These are phyloP conservation scores for Thaumetopoea pityocampa DNA, from an alignment of 1,140 invertebrate species.

Conservation along the genomic window DNA sequence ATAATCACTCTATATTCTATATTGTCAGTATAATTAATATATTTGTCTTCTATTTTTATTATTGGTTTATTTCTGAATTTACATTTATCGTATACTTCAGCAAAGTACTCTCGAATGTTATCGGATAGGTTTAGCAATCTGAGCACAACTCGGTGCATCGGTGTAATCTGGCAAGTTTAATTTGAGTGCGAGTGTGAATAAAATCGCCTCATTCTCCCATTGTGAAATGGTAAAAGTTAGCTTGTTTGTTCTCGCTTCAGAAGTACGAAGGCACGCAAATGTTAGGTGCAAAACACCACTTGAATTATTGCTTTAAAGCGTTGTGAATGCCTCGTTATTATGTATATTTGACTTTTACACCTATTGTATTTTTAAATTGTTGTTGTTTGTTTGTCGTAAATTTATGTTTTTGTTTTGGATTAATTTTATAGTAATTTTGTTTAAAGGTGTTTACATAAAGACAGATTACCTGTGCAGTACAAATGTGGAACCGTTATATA, in stretches of 20 bases:
- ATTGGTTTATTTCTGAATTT: no score
- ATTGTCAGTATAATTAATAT: no score
- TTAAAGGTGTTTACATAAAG: no score
- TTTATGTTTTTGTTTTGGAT: conserved; percentile 6
- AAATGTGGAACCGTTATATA: no score
- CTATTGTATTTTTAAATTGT: conserved; percentile 11
- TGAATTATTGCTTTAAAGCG: conserved; percentile 35
- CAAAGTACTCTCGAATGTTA: no score
- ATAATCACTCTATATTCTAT: no score
- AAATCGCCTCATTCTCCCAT: conserved; percentile 37
- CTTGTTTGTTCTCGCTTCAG: conserved; percentile 59
- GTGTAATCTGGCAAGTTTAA: conserved; percentile 49
- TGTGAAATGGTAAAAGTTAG: conserved; percentile 57
- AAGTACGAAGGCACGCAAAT: conserved; percentile 41
- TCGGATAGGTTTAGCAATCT: no score
- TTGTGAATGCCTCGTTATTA: conserved; percentile 10
- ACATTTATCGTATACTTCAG: no score
- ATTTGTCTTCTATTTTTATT: no score
- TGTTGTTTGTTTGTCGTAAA: conserved; percentile 8
- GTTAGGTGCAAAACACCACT: conserved; percentile 45
- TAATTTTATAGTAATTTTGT: no score
- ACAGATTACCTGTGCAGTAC: no score
- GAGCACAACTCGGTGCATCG: conserved; percentile 13
- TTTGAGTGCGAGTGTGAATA: conserved; percentile 36
- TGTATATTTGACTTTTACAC: conserved; percentile 13